phyloP scores from a whole-genome alignment of 2,888 invertebrate species.

The Cacoxenus indagator region DNA sequence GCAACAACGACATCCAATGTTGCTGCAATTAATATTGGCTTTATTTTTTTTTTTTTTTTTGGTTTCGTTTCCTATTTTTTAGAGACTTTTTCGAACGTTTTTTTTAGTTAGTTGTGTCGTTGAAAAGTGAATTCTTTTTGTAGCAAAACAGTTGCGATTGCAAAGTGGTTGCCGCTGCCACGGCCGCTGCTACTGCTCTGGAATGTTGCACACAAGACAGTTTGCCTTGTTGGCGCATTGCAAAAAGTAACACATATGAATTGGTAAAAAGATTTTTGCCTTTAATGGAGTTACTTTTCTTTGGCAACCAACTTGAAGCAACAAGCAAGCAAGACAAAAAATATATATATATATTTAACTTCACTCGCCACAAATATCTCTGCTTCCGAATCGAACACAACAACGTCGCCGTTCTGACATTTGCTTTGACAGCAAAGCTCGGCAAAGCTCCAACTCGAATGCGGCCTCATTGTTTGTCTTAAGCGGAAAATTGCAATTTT shows the following conservation, averaged over 20 bases:
- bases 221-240: slow-evolving; percentile 12
- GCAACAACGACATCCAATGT: slow-evolving; percentile 3
- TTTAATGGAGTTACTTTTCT: slow-evolving; percentile 16
- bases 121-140: slow-evolving; percentile 27
- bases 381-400: background rate
- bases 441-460: background rate
- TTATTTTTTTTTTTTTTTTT: slow-evolving; percentile 8
- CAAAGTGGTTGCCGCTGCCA: background rate
- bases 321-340: too few relatives aligned
- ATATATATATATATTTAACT: too few relatives aligned
- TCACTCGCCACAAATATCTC: background rate
- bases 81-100: background rate
- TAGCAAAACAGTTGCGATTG: background rate
- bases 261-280: background rate
- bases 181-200: slow-evolving; percentile 1
- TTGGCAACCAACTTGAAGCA: background rate
- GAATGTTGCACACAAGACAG: slow-evolving; percentile 16
- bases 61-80: background rate
- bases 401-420: slow-evolving; percentile 18
- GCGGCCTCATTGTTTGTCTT: slow-evolving; percentile 12
- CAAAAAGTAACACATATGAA: background rate
- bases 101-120: background rate
- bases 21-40: slow-evolving; percentile 13
- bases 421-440: slow-evolving; percentile 15
- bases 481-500: slow-evolving; percentile 24